Evolutionary conservation across 2,888 invertebrate genomes (phyloP), one percentile per base, ranked within the genome.

Genomic region (Hedya salicella): DNA sequence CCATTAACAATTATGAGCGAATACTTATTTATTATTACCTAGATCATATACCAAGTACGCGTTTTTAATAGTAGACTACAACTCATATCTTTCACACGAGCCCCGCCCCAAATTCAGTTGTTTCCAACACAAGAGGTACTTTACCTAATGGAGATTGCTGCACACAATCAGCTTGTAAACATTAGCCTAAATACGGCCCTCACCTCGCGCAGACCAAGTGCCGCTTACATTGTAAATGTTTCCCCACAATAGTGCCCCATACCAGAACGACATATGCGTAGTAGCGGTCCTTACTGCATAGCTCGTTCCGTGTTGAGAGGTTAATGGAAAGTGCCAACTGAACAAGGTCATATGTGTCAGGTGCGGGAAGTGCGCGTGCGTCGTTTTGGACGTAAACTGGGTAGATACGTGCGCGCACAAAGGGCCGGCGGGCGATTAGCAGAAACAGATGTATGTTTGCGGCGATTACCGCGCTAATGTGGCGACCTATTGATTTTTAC

Each of bases 361-460:
- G 36, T 17, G 16, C 8, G 1, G 13, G 17, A 21, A 13, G 16
- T 53, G 46, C 46, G 32, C 21, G 36, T 17, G 32, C 16, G 46
- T 14, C 62, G 13, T 46, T 62, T 54, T 53, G 17, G 44, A 19
- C 46, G 46, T 46, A 21, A 19, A 11, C 17, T 4, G 14, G 13
- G 46, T 16, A 39, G 16, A 44, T 44, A 65, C 65, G 65, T 65
- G 65, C 46, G 39, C 17, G 19, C 6, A 65, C 52, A 65, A 65
- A 60, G 42, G 59, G 52, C 59, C 16, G 17, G 44, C 17, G 44
- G 50, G 13, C 65, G 65, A 65, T 65, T 65, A 65, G 59, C 59
- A 60, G 65, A 46, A 60, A 65, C 64, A 57, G 50, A 56, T 65
- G 61, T 52, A 62, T 52, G 46, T 65, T 60, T 59, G 65, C 59